Evolutionary conservation across 2,888 invertebrate genomes (phyloP), one percentile per base, ranked within the genome.

Genomic region (Hirtodrosophila histrioides): DNA sequence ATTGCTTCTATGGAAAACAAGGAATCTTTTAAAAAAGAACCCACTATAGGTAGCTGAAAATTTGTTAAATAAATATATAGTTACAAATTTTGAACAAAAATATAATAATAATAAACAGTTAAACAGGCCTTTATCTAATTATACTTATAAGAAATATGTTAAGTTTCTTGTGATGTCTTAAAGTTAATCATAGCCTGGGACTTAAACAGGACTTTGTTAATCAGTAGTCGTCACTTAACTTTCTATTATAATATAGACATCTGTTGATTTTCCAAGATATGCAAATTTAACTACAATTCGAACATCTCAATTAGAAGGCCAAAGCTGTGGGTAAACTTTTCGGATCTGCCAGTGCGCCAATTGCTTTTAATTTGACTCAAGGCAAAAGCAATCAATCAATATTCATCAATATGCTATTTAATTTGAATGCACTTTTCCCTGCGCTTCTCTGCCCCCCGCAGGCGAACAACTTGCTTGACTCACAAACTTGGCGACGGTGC

Each of bases 331-430:
- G 8, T 8, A 48, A 77, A 74, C 49, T 74, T 77, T 74, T 65
- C 70, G 66, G 71, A 78, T 75, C 48, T 66, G 70, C 36, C 57
- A 61, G 61, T 43, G 40, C 39, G 61, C 23, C 75, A 69, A 75
- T 76, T 75, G 66, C 54, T 63, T 75, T 78, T 78, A 75, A 74
- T 75, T 75, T 71, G 61, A 63, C 45, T 62, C 61, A 65, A 62
- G 73, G 67, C 74, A 60, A 71, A 69, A 78, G 70, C 82, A 88
- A 84, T 84, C 84, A 84, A 84, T 84, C 84, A 85, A 85, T 84
- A 88, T 84, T 84, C 88, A 84, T 88, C 86, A 76, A 88, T 84
- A 78, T 77, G 69, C 81, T 66, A 86, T 83, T 88, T 88, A 77
- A 80, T 86, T 88, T 86, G 72, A 82, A 87, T 85, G 79, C 81